phyloP scores from a whole-genome alignment of 1,140 invertebrate genomes.

The Phortica variegata region DNA sequence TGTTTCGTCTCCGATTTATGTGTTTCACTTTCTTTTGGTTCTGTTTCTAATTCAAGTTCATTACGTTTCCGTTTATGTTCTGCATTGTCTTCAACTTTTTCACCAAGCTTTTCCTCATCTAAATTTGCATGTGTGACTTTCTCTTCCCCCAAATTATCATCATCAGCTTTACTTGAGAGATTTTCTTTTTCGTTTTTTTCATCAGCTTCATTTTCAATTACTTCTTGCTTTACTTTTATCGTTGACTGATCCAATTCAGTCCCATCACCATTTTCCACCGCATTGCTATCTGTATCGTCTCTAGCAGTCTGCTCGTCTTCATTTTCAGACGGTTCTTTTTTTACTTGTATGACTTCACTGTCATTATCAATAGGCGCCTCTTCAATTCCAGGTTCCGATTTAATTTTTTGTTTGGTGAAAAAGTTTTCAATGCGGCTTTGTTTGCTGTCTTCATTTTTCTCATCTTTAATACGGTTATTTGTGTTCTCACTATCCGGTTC shows the following conservation, averaged over 20 bases:
- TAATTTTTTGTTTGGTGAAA: conserved; percentile 24
- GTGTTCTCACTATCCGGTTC: not conserved
- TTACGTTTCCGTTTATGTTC: no score
- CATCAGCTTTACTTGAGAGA: not conserved
- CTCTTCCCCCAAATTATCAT: not conserved
- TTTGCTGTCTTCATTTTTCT: no score
- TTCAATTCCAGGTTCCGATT: conserved; percentile 18
- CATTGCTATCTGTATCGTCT: conserved; percentile 5
- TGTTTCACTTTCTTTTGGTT: not conserved
- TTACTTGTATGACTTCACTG: not conserved
- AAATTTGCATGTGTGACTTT: not conserved
- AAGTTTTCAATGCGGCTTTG: no score
- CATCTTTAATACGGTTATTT: no score
- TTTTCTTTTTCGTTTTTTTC: not conserved
- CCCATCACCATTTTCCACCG: no score
- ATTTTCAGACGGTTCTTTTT: not conserved
- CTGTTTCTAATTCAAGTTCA: no score
- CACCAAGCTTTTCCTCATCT: not conserved
- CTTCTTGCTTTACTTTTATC: no score
- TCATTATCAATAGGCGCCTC: conserved; percentile 5
- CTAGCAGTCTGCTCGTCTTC: conserved; percentile 1
- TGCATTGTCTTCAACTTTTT: not conserved
- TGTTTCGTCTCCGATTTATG: not conserved
- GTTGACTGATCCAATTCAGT: no score
- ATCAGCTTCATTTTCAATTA: not conserved